These are phyloP conservation scores for Spodoptera frugiperda DNA, from an alignment of 1,140 invertebrate species.

Conservation along the genomic window DNA sequence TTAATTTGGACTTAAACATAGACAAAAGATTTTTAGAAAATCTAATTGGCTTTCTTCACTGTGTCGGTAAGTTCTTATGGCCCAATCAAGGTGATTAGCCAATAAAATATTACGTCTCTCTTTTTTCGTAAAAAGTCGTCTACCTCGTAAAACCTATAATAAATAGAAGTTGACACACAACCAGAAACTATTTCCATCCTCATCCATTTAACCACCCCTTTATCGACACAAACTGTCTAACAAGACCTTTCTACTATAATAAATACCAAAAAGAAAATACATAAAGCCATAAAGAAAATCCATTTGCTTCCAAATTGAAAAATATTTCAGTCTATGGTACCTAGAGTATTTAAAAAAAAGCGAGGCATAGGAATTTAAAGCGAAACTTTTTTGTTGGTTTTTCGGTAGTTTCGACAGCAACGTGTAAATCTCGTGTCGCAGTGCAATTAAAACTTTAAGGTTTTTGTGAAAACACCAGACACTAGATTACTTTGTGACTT, in stretches of 20 bases:
- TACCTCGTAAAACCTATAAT: too few species aligned
- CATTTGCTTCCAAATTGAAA: constrained; percentile 13
- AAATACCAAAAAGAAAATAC: neutral
- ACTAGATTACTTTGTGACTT: constrained; percentile 14
- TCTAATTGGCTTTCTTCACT: too few species aligned
- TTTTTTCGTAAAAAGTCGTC: too few species aligned
- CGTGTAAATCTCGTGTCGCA: constrained; percentile 25
- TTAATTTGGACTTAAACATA: too few species aligned
- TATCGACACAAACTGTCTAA: neutral
- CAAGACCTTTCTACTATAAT: neutral
- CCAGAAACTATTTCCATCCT: neutral
- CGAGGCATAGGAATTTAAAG: constrained; percentile 7
- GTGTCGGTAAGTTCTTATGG: too few species aligned
- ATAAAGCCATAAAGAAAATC: constrained; percentile 22
- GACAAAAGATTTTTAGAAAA: too few species aligned
- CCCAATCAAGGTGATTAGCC: too few species aligned
- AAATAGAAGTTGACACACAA: too few species aligned
- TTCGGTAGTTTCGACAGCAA: neutral
- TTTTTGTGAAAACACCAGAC: neutral
- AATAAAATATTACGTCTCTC: too few species aligned
- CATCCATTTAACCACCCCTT: neutral
- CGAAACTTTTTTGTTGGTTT: constrained; percentile 15
- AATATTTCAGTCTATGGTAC: neutral
- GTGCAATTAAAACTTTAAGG: constrained; percentile 21
- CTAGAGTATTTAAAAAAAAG: neutral